Base-by-base conservation (phyloP, 2,797 vertebrate species). In the Sciurus vulgaris region DNA sequence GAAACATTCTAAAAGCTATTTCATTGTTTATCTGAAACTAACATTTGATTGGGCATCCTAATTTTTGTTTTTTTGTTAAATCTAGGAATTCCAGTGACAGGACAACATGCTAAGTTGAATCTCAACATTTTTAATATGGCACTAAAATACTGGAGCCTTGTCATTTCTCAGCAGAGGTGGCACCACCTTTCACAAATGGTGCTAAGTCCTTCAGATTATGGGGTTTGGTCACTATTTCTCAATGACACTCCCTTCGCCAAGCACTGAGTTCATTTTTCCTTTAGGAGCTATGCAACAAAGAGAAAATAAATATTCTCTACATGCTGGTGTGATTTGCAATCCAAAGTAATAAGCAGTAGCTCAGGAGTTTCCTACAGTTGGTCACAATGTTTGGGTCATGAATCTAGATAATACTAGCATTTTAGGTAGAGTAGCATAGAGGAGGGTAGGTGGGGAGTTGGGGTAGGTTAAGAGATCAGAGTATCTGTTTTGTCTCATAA, bases 21-120 rank as follows among this genome's bases (percentile, higher is more conserved):
- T 61, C 35, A 18, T 38, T 33, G 63, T 65, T 65, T 81, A 91
- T 77, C 84, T 84, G 17, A 77, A 92, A 92, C 86, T 86, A 38
- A 82, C 22, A 83, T 69, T 56, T 61, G 59, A 17, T 54, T 35
- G 17, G 15, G 47, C 28, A 44, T 26, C 54, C 63, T 93, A 67
- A n/a, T 49, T 89, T 85, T 65, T 83, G 13, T 33, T 7, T 65
- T 76, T 88, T 83, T 90, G 61, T 82, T 83, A 72, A 87, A 78
- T 82, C 47, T 72, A 54, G 5, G 5, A n/a, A 24, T 13, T 30
- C 77, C 59, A 83, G 30, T 5, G 1, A 79, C 18, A 47, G 18
- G 61, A 82, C 38, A 82, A 38, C 38, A 33, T 20, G 41, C 14
- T 89, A 74, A 89, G 33, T 18, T 79, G 51, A 77, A 73, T 47